Evolutionary conservation across 2,113 vertebrate species (phyloP).

Genomic region (Xiphias gladius): DNA sequence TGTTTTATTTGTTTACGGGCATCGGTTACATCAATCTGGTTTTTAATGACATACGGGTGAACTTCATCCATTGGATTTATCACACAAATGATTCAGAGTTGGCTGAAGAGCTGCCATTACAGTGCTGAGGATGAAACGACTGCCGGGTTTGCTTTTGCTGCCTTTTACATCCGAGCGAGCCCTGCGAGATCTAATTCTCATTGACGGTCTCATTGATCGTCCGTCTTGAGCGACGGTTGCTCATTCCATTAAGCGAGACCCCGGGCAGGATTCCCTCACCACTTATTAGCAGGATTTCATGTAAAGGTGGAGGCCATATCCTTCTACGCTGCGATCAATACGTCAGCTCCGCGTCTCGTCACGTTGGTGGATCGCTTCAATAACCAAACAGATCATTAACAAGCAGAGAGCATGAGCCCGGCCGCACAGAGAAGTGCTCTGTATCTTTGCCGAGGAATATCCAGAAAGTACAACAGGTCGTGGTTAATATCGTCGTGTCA

Average conservation of each 20-base stretch:
- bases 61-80: not conserved
- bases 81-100: not conserved
- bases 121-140: not conserved
- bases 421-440: not conserved
- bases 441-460: not conserved
- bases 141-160: conserved; percentile 6
- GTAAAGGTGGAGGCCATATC: conserved; percentile 55
- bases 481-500: not conserved
- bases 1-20: too few species aligned
- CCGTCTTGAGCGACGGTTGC: conserved; percentile 47
- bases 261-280: conserved; percentile 37
- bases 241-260: conserved; percentile 42
- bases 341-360: conserved; percentile 18
- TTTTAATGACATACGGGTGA: not conserved
- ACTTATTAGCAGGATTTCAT: conserved; percentile 42
- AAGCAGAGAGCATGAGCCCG: not conserved
- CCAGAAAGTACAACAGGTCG: not conserved
- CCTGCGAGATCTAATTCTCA: conserved; percentile 40
- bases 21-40: not conserved
- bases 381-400: conserved; percentile 25
- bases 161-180: conserved; percentile 8
- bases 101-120: not conserved
- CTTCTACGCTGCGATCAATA: conserved; percentile 31
- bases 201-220: conserved; percentile 37
- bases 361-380: conserved; percentile 1